A percentile compares a stretch with the other conserved stretches of the same genome.
phyloP scores from a whole-genome alignment of 1,140 invertebrate species.

The Habropoda laboriosa region DNA sequence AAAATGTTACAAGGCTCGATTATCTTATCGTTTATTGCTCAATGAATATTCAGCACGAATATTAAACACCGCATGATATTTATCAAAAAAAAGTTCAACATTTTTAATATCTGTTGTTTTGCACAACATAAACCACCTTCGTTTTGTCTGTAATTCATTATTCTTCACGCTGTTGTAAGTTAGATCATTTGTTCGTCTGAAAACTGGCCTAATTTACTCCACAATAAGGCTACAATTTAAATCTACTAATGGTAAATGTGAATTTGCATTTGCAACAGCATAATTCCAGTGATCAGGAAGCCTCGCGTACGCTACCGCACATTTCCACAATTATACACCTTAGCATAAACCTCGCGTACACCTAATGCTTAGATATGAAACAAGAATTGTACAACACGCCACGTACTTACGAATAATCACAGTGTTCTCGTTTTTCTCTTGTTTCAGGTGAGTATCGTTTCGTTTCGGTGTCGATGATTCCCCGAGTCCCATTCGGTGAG shows the following conservation, averaged over 20 bases:
- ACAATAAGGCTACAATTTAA: no score
- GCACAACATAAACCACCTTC: no score
- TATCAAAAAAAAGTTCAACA: no score
- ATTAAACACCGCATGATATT: no score
- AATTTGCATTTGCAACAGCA: not conserved
- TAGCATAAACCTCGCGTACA: not conserved
- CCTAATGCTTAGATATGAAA: not conserved
- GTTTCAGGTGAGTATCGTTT: slow-evolving; percentile 42
- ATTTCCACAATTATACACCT: not conserved
- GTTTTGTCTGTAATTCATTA: no score
- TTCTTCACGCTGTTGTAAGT: no score
- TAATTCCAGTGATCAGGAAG: not conserved
- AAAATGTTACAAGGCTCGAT: no score
- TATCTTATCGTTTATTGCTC: no score
- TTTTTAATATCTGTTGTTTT: no score
- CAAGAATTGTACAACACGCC: not conserved
- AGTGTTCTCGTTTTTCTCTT: not conserved
- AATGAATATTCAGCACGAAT: no score
- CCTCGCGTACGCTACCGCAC: not conserved
- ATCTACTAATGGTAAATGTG: not conserved
- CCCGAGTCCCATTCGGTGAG: slow-evolving; percentile 32
- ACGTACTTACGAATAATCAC: slow-evolving; percentile 1
- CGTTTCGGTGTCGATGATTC: slow-evolving; percentile 19
- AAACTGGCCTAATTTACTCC: no score
- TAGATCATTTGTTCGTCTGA: no score